A percentile compares a stretch with the other conserved stretches of the same genome.
Evolutionary conservation across 2,888 invertebrate species (phyloP).

Genomic region (Hydropsyche betteni): DNA sequence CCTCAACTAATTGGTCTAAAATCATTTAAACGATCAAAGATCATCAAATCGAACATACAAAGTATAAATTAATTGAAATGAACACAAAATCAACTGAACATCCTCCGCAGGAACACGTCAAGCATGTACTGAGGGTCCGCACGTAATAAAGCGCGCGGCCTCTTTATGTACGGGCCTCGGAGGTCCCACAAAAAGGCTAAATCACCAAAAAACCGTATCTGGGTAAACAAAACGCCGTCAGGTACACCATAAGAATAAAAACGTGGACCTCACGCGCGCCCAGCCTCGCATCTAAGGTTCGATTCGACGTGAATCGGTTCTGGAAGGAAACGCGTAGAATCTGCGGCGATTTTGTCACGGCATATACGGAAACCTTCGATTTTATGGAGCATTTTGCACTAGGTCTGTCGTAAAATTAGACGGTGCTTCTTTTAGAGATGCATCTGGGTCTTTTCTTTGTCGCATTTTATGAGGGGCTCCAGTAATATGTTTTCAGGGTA

Average conservation of each 20-base stretch:
- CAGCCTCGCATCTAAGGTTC: neutral
- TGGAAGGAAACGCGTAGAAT: too few species aligned
- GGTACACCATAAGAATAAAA: slow-evolving; percentile 26
- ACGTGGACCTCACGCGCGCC: slow-evolving; percentile 32
- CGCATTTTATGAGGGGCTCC: too few species aligned
- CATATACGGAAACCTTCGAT: neutral
- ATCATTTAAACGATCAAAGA: too few species aligned
- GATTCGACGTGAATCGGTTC: too few species aligned
- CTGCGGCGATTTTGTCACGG: neutral
- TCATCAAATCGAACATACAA: too few species aligned
- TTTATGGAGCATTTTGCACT: slow-evolving; percentile 5
- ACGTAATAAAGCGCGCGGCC: slow-evolving; percentile 27
- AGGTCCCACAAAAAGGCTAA: slow-evolving; percentile 28
- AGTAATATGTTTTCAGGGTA: neutral
- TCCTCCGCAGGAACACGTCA: too few species aligned
- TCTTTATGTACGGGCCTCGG: slow-evolving; percentile 17
- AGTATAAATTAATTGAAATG: too few species aligned
- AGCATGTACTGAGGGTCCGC: too few species aligned
- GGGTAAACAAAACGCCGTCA: slow-evolving; percentile 31
- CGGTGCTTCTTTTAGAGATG: neutral
- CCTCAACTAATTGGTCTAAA: too few species aligned
- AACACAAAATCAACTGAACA: too few species aligned
- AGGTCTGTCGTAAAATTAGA: too few species aligned
- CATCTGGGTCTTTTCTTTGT: neutral
- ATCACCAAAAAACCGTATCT: slow-evolving; percentile 32